phyloP scores from a whole-genome alignment of 2,888 invertebrate species.

The Xestia c-nigrum region DNA sequence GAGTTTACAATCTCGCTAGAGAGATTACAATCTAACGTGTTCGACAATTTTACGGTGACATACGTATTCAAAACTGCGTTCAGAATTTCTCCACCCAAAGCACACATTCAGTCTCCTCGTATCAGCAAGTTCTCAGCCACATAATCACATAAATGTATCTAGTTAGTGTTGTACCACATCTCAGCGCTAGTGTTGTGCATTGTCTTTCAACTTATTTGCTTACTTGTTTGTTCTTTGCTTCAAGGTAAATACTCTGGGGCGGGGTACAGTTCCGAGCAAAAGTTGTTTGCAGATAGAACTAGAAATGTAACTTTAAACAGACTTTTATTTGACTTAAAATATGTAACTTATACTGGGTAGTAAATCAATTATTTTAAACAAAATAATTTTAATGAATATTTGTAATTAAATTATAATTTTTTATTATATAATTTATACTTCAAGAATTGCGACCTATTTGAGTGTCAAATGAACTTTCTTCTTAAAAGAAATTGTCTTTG shows the following conservation, averaged over 20 bases:
- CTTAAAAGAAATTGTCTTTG: neutral
- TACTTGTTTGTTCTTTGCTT: constrained; percentile 50
- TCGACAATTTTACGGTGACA: too few relatives aligned
- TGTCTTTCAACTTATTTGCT: constrained; percentile 62
- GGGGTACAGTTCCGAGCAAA: constrained; percentile 35
- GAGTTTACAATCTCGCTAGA: too few relatives aligned
- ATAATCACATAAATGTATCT: constrained; percentile 45
- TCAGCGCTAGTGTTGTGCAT: constrained; percentile 49
- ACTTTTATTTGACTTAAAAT: neutral
- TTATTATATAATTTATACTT: neutral
- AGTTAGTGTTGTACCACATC: constrained; percentile 46
- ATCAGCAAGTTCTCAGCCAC: constrained; percentile 43
- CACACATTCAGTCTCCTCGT: constrained; percentile 9
- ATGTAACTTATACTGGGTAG: neutral
- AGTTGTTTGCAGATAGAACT: neutral
- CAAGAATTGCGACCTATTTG: constrained; percentile 3
- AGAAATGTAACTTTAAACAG: neutral
- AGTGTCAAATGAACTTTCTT: constrained; percentile 4
- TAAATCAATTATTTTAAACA: neutral
- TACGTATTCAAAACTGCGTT: neutral
- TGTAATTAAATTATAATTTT: neutral
- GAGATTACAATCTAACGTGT: too few relatives aligned
- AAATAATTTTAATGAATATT: neutral
- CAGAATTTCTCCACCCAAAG: constrained; percentile 15
- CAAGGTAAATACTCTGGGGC: constrained; percentile 53